These are phyloP conservation scores for Aramus guarauna DNA, from an alignment of 2,113 vertebrate genomes.

Conservation along the genomic window DNA sequence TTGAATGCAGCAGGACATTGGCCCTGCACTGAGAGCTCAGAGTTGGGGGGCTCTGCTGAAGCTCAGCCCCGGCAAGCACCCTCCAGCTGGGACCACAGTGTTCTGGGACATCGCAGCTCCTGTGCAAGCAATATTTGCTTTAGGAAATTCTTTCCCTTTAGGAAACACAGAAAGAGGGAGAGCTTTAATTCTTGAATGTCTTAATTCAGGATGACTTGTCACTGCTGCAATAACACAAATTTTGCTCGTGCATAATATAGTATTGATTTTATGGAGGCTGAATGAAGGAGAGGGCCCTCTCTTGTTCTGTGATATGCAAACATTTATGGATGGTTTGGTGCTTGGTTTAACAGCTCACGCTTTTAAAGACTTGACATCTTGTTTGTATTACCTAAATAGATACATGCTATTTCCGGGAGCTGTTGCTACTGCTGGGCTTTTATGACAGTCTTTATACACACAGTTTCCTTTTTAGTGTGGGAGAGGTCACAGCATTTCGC, in stretches of 20 bases:
- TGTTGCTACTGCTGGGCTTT: background rate
- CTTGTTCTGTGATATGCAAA: background rate
- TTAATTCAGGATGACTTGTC: background rate
- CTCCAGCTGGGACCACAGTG: background rate
- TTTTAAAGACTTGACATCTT: slow-evolving; percentile 35
- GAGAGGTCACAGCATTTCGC: background rate
- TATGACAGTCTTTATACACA: background rate
- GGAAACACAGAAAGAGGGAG: background rate
- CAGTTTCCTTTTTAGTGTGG: background rate
- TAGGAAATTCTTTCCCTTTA: background rate
- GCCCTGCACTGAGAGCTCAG: background rate
- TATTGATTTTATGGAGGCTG: background rate
- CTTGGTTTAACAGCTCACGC: background rate
- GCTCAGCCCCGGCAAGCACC: background rate
- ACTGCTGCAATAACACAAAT: background rate
- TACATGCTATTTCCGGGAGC: background rate
- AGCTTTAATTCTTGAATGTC: background rate
- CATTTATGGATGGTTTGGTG: background rate
- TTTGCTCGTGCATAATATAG: background rate
- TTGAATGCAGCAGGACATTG: background rate
- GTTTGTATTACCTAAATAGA: slow-evolving; percentile 27
- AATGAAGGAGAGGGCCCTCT: background rate
- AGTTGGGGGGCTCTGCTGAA: background rate
- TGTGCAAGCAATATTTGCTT: background rate
- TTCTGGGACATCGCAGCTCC: background rate